phyloP scores from a whole-genome alignment of 2,113 vertebrate genomes.

The Dicrurus megarhynchus region DNA sequence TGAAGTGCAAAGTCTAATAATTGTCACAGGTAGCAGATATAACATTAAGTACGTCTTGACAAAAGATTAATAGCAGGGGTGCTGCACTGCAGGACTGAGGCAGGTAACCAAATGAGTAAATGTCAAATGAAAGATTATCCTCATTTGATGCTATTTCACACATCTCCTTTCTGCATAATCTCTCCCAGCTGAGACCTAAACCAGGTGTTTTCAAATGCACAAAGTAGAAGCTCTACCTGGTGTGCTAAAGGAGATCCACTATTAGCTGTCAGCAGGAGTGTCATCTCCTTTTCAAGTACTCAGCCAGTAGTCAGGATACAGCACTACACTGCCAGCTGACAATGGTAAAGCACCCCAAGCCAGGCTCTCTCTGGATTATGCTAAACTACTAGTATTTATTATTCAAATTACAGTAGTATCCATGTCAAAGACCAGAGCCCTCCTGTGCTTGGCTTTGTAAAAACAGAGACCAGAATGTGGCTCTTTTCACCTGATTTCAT shows the following conservation, averaged over 20 bases:
- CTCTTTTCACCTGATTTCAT: not conserved
- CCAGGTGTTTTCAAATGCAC: constrained; percentile 58
- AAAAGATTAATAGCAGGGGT: constrained; percentile 60
- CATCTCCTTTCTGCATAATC: constrained; percentile 26
- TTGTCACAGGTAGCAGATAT: constrained; percentile 42
- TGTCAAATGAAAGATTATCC: constrained; percentile 59
- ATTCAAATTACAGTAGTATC: not conserved
- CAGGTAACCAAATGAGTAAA: constrained; percentile 62
- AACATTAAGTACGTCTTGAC: constrained; percentile 54
- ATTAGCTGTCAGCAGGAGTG: constrained; percentile 42
- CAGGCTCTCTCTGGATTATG: not conserved
- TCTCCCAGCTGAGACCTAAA: constrained; percentile 36
- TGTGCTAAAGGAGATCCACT: constrained; percentile 43
- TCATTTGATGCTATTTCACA: constrained; percentile 43
- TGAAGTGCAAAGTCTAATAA: constrained; percentile 43
- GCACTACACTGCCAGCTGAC: not conserved
- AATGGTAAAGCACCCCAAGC: not conserved
- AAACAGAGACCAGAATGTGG: not conserved
- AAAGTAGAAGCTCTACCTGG: constrained; percentile 41
- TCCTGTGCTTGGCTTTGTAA: not conserved
- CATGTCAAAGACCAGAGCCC: not conserved
- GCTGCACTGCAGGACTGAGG: constrained; percentile 26
- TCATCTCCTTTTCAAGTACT: constrained; percentile 45
- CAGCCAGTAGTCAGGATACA: constrained; percentile 7
- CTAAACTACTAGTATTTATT: constrained; percentile 6